Evolutionary conservation across 2,113 vertebrate genomes (phyloP), one percentile per base, ranked within the genome.

Genomic region (Centropus bengalensis): DNA sequence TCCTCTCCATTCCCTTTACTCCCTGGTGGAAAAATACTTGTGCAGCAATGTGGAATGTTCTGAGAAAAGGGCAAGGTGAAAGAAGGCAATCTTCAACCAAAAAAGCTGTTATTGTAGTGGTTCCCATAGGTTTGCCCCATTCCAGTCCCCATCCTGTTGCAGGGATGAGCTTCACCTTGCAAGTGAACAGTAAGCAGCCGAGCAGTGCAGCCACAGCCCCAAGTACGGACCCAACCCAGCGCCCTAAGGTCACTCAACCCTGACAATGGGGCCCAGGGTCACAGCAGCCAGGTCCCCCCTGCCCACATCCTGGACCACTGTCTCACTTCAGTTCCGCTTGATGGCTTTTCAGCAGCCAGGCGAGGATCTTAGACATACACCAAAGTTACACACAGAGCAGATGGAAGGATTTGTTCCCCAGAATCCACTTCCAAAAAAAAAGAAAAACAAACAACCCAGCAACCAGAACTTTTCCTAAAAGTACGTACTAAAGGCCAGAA

Each of bases 71-170:
- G 87, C 96, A 95, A 96, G 94, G 95, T 94, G 94, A 96, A 94
- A 97, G 96, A 95, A 95, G 94, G 89, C 94, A 96, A 96, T 96
- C 96, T 97, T 96, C 93, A 95, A 96, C 95, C 89, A 79, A 94
- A 96, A 96, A 94, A 85, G 93, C 89, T 93, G 94, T 86, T 96
- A 96, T 95, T 93, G 96, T 59, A 92, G 91, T 95, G 82, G 93
- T 95, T 95, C 96, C 94, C 96, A 96, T 81, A 94, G 93, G 91
- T 93, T 89, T 95, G 95, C 89, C 95, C 95, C 94, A 91, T 76
- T 91, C 85, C 95, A 97, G 94, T 94, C 79, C 94, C 93, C 96
- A 94, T 95, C 93, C 94, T 96, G 91, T 94, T 94, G 94, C 89
- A 96, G 85, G 93, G 91, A 96, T 82, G 95, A 97, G 94, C 93